Base-by-base conservation (phyloP, 2,888 invertebrate genomes). In the Harpalus rubripes region DNA sequence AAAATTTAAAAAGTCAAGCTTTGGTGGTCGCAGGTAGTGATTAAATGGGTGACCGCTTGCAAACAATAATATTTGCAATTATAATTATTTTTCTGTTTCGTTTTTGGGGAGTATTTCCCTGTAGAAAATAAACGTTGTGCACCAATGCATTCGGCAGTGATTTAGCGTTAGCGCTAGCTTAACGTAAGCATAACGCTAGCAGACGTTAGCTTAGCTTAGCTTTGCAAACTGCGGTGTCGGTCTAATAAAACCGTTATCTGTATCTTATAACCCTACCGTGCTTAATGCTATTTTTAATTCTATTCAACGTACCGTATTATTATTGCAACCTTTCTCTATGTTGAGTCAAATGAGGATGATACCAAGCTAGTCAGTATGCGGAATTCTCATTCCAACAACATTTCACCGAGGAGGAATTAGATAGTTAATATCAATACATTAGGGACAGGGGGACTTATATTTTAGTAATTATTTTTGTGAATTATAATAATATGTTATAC, bases 181-280 rank as follows among this genome's bases (percentile, higher is more conserved):
- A 56, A 76, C 76, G 44, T 74, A 10, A 74, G 18, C 74, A 41
- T 74, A 44, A 18, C 52, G 44, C 44, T 52, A 56, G 76, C 39
- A 65, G 44, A 52, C 44, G 44, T 52, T n/a, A 58, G 78, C 76
- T 52, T 52, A 22, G 76, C 76, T 52, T 52, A 52, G 76, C 76
- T 58, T 56, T 58, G 78, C 78, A 59, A 44, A 74, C 32, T 78
- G 15, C 78, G 58, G 22, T 78, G 58, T 26, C 32, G 78, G 56
- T 78, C 78, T 59, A 78, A 78, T 78, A 78, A 78, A 58, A 78
- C 78, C 78, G 78, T 78, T 78, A 78, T 78, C 78, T 78, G 78
- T 78, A 39, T 78, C 78, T 59, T 78, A 78, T 58, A 78, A 78
- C 78, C 78, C 78, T 78, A 78, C 78, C 78, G 78, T 78, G 78